Evolutionary conservation across 2,113 vertebrate species (phyloP).

Genomic region (Hylia prasina): DNA sequence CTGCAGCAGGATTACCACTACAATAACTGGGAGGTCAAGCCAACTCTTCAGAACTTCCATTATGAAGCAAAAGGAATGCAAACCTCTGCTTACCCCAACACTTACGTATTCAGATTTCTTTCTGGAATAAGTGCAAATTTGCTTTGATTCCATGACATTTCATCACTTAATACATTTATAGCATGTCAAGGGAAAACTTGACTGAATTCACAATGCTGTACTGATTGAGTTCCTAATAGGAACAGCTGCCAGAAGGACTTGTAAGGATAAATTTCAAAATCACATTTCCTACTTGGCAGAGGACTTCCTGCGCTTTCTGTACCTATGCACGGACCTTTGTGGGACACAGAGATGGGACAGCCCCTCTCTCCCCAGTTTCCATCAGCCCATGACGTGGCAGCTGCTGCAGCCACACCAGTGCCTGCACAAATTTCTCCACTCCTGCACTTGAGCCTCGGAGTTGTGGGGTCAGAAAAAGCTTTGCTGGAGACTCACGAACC

Average conservation of each 20-base stretch:
- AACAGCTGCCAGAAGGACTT: slow-evolving; percentile 33
- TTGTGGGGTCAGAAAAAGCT: background rate
- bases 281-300: background rate
- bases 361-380: background rate
- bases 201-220: slow-evolving; percentile 31
- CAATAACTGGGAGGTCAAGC: background rate
- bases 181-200: slow-evolving; percentile 27
- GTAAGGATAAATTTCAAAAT: background rate
- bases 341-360: background rate
- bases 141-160: slow-evolving; percentile 37
- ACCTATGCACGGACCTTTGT: background rate
- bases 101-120: slow-evolving; percentile 17
- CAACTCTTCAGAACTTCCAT: background rate
- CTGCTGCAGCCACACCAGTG: background rate
- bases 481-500: background rate
- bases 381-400: background rate
- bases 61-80: background rate
- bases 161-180: slow-evolving; percentile 42
- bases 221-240: slow-evolving; percentile 47
- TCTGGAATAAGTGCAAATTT: slow-evolving; percentile 38
- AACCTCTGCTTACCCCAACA: background rate
- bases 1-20: background rate
- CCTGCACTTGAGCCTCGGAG: background rate
- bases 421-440: background rate
- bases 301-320: background rate